These are phyloP conservation scores for Thalpophila matura DNA, from an alignment of 2,888 invertebrate genomes.

Conservation along the genomic window DNA sequence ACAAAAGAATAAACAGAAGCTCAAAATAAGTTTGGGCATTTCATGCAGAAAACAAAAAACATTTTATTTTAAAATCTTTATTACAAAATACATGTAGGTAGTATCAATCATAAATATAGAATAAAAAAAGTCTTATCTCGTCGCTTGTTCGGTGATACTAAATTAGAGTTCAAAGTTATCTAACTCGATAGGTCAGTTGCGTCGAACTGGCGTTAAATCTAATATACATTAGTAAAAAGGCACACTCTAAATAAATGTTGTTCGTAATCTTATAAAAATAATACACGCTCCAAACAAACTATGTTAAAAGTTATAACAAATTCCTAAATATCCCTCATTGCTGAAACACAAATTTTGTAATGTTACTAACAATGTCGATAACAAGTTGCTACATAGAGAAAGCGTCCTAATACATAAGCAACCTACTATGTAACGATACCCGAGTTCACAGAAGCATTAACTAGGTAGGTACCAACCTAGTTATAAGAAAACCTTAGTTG, in stretches of 20 bases:
- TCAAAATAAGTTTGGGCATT: not conserved
- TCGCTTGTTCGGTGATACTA: not conserved
- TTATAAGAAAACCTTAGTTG: no score
- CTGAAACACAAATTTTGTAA: no score
- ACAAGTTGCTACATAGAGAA: no score
- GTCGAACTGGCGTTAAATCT: not conserved
- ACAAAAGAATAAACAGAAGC: not conserved
- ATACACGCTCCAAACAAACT: no score
- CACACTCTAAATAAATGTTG: not conserved
- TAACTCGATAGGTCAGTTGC: not conserved
- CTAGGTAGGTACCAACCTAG: not conserved
- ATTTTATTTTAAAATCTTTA: conserved; percentile 15
- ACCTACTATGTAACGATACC: not conserved
- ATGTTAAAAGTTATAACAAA: no score
- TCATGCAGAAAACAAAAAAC: conserved; percentile 24
- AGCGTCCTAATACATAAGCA: no score
- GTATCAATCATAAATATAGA: conserved; percentile 7
- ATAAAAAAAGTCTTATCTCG: not conserved
- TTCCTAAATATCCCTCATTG: no score
- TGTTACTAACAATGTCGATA: no score
- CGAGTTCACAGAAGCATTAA: not conserved
- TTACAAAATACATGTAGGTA: not conserved
- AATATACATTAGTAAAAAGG: not conserved
- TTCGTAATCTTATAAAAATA: no score
- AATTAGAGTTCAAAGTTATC: not conserved